These are phyloP conservation scores for Silurus glanis DNA, from an alignment of 2,113 vertebrate species.

Conservation along the genomic window DNA sequence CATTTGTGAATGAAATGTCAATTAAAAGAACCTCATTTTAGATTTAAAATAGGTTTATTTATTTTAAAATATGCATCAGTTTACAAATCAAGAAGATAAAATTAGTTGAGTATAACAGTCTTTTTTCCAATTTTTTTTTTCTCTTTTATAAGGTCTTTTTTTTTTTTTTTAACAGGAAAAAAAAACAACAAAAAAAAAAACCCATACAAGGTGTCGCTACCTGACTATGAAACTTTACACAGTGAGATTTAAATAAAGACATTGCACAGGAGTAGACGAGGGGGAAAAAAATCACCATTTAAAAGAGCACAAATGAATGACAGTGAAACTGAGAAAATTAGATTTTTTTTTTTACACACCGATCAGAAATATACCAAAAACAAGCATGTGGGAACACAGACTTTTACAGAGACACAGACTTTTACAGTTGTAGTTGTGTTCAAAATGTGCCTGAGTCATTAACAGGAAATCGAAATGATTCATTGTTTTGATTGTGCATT, in stretches of 20 bases:
- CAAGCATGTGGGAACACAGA: conserved; percentile 1
- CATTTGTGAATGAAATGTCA: neutral
- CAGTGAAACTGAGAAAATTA: neutral
- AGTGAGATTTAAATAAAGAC: conserved; percentile 27
- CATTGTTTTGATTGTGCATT: neutral
- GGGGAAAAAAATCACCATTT: neutral
- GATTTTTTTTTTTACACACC: neutral
- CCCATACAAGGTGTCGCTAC: conserved; percentile 47
- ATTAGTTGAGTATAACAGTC: conserved; percentile 87
- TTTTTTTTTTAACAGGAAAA: conserved; percentile 61
- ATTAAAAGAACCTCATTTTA: conserved; percentile 52
- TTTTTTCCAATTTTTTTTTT: conserved; percentile 66
- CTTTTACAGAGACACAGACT: neutral
- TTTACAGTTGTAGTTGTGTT: neutral
- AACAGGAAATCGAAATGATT: neutral
- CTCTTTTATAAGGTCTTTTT: conserved; percentile 64
- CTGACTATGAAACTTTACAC: conserved; percentile 48
- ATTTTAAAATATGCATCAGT: conserved; percentile 94
- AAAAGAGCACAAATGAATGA: neutral
- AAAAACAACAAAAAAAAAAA: conserved; percentile 37
- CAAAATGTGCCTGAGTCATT: conserved; percentile 36
- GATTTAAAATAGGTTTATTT: conserved; percentile 96
- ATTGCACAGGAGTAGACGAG: neutral
- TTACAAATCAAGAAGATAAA: conserved; percentile 89
- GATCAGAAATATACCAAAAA: neutral